Percentiles rank a stretch among this genome's conserved stretches.
Evolutionary conservation across 2,888 invertebrate genomes (phyloP).

Genomic region (Cheilosia impressa): DNA sequence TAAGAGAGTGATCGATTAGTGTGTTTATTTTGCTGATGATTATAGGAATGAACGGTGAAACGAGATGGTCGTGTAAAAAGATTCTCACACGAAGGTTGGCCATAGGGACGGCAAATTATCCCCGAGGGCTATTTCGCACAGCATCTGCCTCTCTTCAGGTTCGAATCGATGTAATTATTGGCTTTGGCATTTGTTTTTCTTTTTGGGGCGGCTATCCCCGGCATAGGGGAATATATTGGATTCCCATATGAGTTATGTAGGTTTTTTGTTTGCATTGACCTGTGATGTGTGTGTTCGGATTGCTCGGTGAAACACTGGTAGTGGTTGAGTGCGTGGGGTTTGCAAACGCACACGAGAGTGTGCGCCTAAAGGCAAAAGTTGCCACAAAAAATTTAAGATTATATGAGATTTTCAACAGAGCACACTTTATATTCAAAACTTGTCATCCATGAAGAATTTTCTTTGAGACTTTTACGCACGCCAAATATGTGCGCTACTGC

Average conservation of each 20-base stretch:
- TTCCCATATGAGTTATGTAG: neutral
- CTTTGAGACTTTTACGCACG: too few relatives aligned
- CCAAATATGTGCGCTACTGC: too few relatives aligned
- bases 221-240: neutral
- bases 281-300: neutral
- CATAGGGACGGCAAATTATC: constrained; percentile 55
- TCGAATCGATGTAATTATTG: constrained; percentile 66
- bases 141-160: constrained; percentile 54
- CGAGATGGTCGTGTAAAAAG: constrained; percentile 29
- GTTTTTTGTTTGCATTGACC: constrained; percentile 10
- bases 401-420: too few relatives aligned
- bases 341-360: too few relatives aligned
- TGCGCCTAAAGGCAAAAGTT: too few relatives aligned
- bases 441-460: too few relatives aligned
- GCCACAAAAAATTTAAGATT: too few relatives aligned
- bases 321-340: neutral
- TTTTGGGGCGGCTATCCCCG: constrained; percentile 8
- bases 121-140: constrained; percentile 46
- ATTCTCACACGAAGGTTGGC: constrained; percentile 55
- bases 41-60: constrained; percentile 47
- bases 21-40: constrained; percentile 74
- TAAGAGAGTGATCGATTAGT: constrained; percentile 74
- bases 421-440: too few relatives aligned
- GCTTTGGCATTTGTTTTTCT: constrained; percentile 36
- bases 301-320: neutral